Percentiles rank a stretch among this genome's conserved stretches.
These are phyloP conservation scores for Dysmachus trigonus DNA, from an alignment of 2,888 invertebrate species.

Conservation along the genomic window DNA sequence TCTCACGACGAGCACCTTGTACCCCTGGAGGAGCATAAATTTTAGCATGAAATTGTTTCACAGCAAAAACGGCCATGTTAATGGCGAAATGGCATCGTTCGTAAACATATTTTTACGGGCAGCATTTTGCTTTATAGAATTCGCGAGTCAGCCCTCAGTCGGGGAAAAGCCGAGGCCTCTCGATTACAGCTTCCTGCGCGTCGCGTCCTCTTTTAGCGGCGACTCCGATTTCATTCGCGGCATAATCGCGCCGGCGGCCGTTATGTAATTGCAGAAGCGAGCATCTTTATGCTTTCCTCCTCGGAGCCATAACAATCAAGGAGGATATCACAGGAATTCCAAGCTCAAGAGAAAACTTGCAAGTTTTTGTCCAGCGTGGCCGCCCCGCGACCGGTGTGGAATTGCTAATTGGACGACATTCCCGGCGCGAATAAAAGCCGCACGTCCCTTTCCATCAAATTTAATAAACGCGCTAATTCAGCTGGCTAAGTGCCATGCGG, in stretches of 20 bases:
- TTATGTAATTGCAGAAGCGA: slow-evolving; percentile 22
- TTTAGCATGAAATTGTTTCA: not conserved
- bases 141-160: not conserved
- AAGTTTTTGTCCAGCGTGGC: not conserved
- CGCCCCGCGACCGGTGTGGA: not conserved
- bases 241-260: not conserved
- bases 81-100: not conserved
- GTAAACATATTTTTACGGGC: not conserved
- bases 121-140: not conserved
- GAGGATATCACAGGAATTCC: slow-evolving; percentile 18
- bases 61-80: not conserved
- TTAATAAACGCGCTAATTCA: slow-evolving; percentile 23
- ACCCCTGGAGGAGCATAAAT: not conserved
- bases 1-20: not conserved
- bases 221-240: not conserved
- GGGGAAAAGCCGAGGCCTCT: not conserved
- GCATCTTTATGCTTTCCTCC: not conserved
- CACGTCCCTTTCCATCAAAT: not conserved
- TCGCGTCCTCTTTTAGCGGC: not conserved
- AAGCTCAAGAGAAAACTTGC: not conserved
- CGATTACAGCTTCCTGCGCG: not conserved
- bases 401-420: slow-evolving; percentile 14
- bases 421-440: not conserved
- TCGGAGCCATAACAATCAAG: slow-evolving; percentile 19
- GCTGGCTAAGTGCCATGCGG: not conserved